A percentile compares a stretch with the other conserved stretches of the same genome.
These are phyloP conservation scores for Sitophilus oryzae DNA, from an alignment of 1,140 invertebrate species.

Conservation along the genomic window DNA sequence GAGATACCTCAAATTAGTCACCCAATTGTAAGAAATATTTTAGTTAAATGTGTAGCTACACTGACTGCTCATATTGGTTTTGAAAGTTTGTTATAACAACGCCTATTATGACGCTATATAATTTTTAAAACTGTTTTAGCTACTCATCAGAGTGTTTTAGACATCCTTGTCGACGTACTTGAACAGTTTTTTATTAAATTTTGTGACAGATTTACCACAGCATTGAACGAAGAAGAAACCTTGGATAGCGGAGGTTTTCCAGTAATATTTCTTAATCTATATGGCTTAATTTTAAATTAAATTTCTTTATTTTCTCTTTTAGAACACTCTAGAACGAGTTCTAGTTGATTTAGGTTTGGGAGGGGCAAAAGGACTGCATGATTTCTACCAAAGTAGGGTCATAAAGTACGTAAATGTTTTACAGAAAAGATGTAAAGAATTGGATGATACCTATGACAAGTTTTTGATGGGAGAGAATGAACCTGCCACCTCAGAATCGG, in stretches of 20 bases:
- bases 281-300: conserved; percentile 8
- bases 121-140: conserved; percentile 35
- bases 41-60: conserved; percentile 33
- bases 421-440: conserved; percentile 32
- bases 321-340: conserved; percentile 37
- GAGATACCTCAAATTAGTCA: conserved; percentile 33
- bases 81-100: conserved; percentile 36
- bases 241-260: conserved; percentile 30
- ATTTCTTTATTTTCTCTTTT: conserved; percentile 11
- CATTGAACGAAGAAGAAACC: conserved; percentile 31
- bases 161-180: conserved; percentile 37
- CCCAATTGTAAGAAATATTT: conserved; percentile 32
- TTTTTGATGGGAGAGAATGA: too few species aligned
- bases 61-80: conserved; percentile 39
- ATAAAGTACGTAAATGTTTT: conserved; percentile 37
- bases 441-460: too few species aligned
- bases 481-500: too few species aligned
- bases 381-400: conserved; percentile 40
- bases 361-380: conserved; percentile 36
- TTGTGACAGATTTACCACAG: conserved; percentile 27
- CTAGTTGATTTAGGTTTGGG: conserved; percentile 38
- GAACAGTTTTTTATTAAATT: conserved; percentile 37
- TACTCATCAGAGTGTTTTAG: conserved; percentile 35
- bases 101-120: too few species aligned
- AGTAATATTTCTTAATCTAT: too few species aligned